Conservation (phyloP, 2,797 vertebrate genomes). For the Salmo trutta region DNA sequence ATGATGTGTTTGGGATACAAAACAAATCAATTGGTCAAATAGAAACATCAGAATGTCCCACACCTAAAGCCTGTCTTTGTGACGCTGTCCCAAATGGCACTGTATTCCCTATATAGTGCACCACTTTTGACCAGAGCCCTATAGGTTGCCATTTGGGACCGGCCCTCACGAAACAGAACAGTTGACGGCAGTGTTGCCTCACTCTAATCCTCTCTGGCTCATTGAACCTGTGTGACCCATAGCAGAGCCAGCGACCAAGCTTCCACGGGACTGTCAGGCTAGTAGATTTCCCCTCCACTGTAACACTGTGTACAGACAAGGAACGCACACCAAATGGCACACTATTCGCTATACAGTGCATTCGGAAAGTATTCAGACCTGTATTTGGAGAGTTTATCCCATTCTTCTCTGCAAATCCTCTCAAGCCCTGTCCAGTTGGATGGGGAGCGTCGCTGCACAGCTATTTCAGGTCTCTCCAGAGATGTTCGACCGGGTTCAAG, state of each 20-base stretch:
- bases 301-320: conserved; percentile 10
- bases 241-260: conserved; percentile 24
- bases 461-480: no score
- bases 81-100: background rate
- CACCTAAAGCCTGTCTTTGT: background rate
- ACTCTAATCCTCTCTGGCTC: conserved; percentile 28
- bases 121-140: no score
- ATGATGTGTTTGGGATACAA: background rate
- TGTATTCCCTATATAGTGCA: background rate
- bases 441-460: no score
- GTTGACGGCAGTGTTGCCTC: no score
- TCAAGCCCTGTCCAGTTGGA: no score
- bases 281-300: conserved; percentile 16
- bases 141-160: no score
- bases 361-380: no score
- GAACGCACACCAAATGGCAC: no score
- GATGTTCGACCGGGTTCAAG: no score
- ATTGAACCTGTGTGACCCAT: conserved; percentile 41
- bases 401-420: no score
- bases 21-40: background rate
- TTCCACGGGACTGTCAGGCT: conserved; percentile 49
- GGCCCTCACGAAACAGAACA: background rate
- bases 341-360: no score
- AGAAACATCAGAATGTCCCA: background rate
- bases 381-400: no score